Evolutionary conservation across 2,797 vertebrate genomes (phyloP).

Genomic region (Sebastes steindachneri): DNA sequence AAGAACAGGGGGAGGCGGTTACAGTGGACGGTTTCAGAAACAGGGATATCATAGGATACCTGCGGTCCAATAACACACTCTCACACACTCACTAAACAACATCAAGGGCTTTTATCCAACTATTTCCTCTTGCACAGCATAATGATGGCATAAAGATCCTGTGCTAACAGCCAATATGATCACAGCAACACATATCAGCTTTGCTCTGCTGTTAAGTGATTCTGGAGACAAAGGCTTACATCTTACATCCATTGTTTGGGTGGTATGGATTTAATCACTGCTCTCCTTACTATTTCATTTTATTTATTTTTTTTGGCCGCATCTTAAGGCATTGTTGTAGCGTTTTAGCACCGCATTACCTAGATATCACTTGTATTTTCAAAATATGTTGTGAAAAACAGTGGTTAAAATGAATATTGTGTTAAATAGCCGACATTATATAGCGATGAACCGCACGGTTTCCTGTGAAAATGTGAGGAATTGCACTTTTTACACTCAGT

Average conservation of each 20-base stretch:
- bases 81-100: slow-evolving; percentile 69
- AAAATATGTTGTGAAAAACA: background rate
- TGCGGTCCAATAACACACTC: slow-evolving; percentile 71
- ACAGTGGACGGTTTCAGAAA: slow-evolving; percentile 62
- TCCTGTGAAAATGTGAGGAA: background rate
- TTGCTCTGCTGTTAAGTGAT: slow-evolving; percentile 68
- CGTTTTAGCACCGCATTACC: background rate
- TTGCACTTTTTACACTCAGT: slow-evolving; percentile 12
- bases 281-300: slow-evolving; percentile 32
- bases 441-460: background rate
- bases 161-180: slow-evolving; percentile 71
- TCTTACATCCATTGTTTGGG: slow-evolving; percentile 54
- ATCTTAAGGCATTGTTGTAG: background rate
- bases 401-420: background rate
- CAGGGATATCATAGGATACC: slow-evolving; percentile 66
- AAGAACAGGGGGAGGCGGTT: slow-evolving; percentile 56
- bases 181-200: slow-evolving; percentile 64
- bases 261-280: slow-evolving; percentile 60
- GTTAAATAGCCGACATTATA: background rate
- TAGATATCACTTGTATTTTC: background rate
- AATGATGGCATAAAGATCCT: slow-evolving; percentile 71
- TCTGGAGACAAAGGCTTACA: slow-evolving; percentile 61
- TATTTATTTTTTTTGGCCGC: background rate
- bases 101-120: slow-evolving; percentile 77
- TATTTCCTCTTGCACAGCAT: slow-evolving; percentile 76